Conservation (phyloP, 1,140 invertebrate genomes). For the Calycopis cecrops region DNA sequence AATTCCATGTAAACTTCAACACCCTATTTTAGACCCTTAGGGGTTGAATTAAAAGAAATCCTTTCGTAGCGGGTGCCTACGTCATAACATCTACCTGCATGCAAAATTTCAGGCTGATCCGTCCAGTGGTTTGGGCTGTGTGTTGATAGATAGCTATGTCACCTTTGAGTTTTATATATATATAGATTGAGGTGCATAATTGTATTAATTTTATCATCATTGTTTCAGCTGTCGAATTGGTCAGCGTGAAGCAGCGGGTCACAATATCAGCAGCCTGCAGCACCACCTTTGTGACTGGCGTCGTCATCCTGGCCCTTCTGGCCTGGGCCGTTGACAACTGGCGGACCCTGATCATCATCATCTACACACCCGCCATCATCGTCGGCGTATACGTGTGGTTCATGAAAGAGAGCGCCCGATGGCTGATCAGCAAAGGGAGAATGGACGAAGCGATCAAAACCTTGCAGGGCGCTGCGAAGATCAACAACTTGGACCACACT, state of each 20-base stretch:
- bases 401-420: slow-evolving; percentile 88
- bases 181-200: too few relatives aligned
- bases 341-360: slow-evolving; percentile 80
- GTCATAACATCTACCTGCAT: too few relatives aligned
- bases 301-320: slow-evolving; percentile 79
- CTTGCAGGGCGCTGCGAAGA: slow-evolving; percentile 81
- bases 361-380: slow-evolving; percentile 80
- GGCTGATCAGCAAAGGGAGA: slow-evolving; percentile 86
- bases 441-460: slow-evolving; percentile 82
- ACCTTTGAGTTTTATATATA: too few relatives aligned
- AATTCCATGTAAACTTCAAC: too few relatives aligned
- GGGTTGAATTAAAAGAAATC: too few relatives aligned
- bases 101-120: too few relatives aligned
- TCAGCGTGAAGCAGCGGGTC: slow-evolving; percentile 60
- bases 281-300: slow-evolving; percentile 82
- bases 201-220: background rate
- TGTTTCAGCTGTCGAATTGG: slow-evolving; percentile 37
- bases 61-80: too few relatives aligned
- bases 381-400: slow-evolving; percentile 89
- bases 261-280: slow-evolving; percentile 66
- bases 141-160: too few relatives aligned
- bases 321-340: slow-evolving; percentile 84
- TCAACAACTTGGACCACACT: slow-evolving; percentile 79
- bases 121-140: too few relatives aligned
- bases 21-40: too few relatives aligned